Conservation (phyloP, 1,140 invertebrate species). For the Pseudomyrmex flavicornis region DNA sequence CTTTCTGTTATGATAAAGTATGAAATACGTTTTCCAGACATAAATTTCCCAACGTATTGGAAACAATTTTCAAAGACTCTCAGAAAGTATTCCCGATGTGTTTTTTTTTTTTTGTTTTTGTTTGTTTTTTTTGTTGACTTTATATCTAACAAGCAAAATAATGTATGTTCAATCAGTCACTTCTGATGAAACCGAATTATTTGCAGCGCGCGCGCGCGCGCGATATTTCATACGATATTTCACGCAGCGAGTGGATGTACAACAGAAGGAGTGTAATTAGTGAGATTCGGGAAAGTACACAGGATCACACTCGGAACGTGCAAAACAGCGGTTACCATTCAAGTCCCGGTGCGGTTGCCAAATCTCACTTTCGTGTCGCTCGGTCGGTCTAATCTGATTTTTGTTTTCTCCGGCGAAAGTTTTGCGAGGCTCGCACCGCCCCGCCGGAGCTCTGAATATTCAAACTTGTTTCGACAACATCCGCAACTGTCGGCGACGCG, state of each 20-base stretch:
- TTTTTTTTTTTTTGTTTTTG: background rate
- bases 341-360: constrained; percentile 36
- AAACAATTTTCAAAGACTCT: background rate
- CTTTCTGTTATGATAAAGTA: too few species aligned
- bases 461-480: constrained; percentile 66
- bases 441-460: constrained; percentile 61
- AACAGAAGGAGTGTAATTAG: constrained; percentile 2
- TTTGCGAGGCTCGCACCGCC: constrained; percentile 25
- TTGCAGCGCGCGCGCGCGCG: too few species aligned
- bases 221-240: too few species aligned
- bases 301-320: background rate
- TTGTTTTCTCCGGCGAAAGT: constrained; percentile 49
- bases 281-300: background rate
- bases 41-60: background rate
- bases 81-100: too few species aligned
- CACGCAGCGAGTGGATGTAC: background rate
- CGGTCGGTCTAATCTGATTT: constrained; percentile 60
- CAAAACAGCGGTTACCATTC: constrained; percentile 9
- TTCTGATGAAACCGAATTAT: background rate
- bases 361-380: constrained; percentile 14
- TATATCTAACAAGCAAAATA: too few species aligned
- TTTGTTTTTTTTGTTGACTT: background rate
- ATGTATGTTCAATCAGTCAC: background rate
- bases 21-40: background rate
- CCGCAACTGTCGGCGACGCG: constrained; percentile 24